These are phyloP conservation scores for Andrena bicolor DNA, from an alignment of 2,888 invertebrate species.

Conservation along the genomic window DNA sequence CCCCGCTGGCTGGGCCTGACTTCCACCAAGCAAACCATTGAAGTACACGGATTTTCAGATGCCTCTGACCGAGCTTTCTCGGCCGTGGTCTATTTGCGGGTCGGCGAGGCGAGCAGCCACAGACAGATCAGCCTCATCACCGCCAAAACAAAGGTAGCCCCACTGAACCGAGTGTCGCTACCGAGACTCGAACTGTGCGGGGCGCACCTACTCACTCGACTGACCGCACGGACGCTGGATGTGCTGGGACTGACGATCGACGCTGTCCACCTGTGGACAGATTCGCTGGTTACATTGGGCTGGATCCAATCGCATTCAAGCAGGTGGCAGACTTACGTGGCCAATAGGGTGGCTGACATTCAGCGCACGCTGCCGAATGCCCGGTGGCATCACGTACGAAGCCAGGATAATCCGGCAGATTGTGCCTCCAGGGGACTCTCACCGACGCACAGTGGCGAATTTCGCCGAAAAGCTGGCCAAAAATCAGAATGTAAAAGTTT, in stretches of 20 bases:
- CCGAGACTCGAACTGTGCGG: conserved; percentile 1
- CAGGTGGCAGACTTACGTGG: neutral
- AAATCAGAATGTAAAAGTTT: no score
- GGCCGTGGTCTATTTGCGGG: conserved; percentile 37
- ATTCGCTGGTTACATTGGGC: neutral
- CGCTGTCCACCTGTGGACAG: neutral
- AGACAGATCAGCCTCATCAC: neutral
- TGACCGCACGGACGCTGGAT: no score
- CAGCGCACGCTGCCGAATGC: neutral
- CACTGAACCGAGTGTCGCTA: conserved; percentile 21
- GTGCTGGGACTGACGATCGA: neutral
- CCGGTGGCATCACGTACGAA: neutral
- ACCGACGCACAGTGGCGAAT: no score
- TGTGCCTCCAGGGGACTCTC: neutral
- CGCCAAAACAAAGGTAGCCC: conserved; percentile 54
- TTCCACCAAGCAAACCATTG: neutral
- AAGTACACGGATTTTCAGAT: conserved; percentile 64
- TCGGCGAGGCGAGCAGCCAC: neutral
- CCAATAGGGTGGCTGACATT: neutral
- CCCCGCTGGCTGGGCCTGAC: conserved; percentile 47
- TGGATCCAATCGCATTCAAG: neutral
- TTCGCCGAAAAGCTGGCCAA: no score
- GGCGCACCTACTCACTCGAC: neutral
- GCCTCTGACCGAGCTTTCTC: conserved; percentile 40
- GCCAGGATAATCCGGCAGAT: neutral